These are phyloP conservation scores for Geococcyx californianus DNA, from an alignment of 2,113 vertebrate species.

Conservation along the genomic window DNA sequence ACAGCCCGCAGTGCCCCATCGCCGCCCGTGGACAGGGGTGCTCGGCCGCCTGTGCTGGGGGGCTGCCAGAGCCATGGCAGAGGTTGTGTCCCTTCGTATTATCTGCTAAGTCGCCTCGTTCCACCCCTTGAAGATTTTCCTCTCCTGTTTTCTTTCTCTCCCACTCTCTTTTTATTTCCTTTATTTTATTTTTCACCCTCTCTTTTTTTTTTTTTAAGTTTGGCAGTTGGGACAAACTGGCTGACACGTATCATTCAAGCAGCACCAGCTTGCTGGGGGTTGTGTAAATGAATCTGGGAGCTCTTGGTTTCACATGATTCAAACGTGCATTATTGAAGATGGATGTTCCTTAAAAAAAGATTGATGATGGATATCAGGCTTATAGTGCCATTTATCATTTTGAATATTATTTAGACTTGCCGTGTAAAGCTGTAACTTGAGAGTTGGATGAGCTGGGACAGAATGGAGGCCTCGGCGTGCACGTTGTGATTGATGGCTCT, in stretches of 20 bases:
- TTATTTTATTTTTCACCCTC: not conserved
- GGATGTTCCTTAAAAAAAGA: slow-evolving; percentile 98
- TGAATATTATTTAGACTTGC: slow-evolving; percentile 99
- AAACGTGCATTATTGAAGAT: slow-evolving; percentile 94
- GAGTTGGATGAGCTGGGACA: slow-evolving; percentile 89
- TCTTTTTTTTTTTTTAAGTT: not conserved
- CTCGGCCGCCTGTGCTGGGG: not conserved
- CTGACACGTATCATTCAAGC: slow-evolving; percentile 90
- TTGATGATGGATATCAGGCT: slow-evolving; percentile 98
- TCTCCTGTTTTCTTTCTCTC: not conserved
- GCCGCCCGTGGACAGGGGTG: not conserved
- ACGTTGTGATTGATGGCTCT: slow-evolving; percentile 89
- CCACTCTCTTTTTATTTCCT: not conserved
- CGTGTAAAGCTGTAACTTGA: slow-evolving; percentile 98
- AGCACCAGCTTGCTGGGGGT: slow-evolving; percentile 83
- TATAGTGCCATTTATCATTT: slow-evolving; percentile 96
- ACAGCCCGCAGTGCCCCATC: not conserved
- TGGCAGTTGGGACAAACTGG: slow-evolving; percentile 44
- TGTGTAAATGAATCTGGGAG: slow-evolving; percentile 87
- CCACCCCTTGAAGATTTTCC: not conserved
- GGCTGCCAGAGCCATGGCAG: not conserved
- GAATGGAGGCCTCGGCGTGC: slow-evolving; percentile 85
- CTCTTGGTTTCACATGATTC: slow-evolving; percentile 89
- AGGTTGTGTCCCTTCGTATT: not conserved
- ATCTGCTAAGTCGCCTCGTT: slow-evolving; percentile 13